phyloP scores from a whole-genome alignment of 2,797 vertebrate species.

The Caiman crocodilus region DNA sequence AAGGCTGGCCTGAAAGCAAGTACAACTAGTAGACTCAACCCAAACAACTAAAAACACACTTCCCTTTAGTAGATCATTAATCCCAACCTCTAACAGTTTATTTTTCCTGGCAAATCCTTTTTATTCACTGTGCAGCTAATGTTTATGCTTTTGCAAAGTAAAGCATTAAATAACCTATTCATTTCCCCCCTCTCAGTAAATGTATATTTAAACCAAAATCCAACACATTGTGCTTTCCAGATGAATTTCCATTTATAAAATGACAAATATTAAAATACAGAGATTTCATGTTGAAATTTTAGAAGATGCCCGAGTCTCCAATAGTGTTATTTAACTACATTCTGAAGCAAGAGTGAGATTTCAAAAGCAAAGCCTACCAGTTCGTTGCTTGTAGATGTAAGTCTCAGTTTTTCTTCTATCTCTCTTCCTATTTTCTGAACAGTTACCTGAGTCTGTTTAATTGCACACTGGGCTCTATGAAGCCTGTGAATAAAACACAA shows the following conservation, averaged over 20 bases:
- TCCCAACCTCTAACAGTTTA: constrained; percentile 16
- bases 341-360: neutral
- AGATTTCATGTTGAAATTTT: neutral
- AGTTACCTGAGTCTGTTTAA: constrained; percentile 99
- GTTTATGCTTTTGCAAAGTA: constrained; percentile 22
- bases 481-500: constrained; percentile 86
- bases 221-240: neutral
- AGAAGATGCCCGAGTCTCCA: rapidly evolving
- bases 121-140: neutral
- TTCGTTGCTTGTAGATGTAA: constrained; percentile 91
- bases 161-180: constrained; percentile 36
- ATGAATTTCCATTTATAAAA: neutral
- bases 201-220: constrained; percentile 23
- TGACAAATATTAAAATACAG: neutral
- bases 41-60: neutral
- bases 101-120: constrained; percentile 34
- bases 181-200: neutral
- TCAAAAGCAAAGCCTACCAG: constrained; percentile 85
- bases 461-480: constrained; percentile 97
- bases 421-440: constrained; percentile 98
- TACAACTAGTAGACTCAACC: neutral
- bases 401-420: constrained; percentile 97
- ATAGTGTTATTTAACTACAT: neutral
- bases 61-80: constrained; percentile 33
- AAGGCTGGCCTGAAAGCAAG: neutral